These are phyloP conservation scores for Varanus komodoensis DNA, from an alignment of 2,113 vertebrate genomes.

Conservation along the genomic window DNA sequence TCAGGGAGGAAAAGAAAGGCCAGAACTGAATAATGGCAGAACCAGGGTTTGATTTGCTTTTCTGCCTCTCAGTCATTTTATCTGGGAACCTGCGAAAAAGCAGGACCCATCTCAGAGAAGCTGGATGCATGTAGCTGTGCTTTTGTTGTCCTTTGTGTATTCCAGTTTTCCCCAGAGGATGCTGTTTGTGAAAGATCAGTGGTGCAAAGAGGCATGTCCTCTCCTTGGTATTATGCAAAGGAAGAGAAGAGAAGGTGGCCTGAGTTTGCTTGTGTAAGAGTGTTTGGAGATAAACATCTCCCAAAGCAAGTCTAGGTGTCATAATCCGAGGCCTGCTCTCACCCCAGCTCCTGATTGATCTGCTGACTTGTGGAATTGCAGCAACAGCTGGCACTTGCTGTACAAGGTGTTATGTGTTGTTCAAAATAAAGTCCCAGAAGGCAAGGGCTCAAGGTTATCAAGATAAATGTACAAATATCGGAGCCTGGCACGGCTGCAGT, in stretches of 20 bases:
- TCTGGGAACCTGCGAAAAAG: neutral
- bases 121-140: neutral
- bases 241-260: neutral
- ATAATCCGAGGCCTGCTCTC: neutral
- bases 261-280: conserved; percentile 16
- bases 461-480: neutral
- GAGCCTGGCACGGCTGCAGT: neutral
- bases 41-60: neutral
- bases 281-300: conserved; percentile 13
- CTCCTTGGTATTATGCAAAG: neutral
- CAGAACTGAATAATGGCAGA: neutral
- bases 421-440: neutral
- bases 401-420: accelerated
- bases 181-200: neutral
- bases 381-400: conserved; percentile 28
- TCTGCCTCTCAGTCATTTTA: neutral
- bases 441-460: neutral
- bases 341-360: neutral
- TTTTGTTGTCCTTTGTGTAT: neutral
- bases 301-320: neutral
- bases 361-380: accelerated
- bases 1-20: neutral
- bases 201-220: neutral
- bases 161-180: neutral
- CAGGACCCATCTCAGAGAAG: neutral